Evolutionary conservation across 2,797 vertebrate species (phyloP).

Genomic region (Pitangus sulphuratus): DNA sequence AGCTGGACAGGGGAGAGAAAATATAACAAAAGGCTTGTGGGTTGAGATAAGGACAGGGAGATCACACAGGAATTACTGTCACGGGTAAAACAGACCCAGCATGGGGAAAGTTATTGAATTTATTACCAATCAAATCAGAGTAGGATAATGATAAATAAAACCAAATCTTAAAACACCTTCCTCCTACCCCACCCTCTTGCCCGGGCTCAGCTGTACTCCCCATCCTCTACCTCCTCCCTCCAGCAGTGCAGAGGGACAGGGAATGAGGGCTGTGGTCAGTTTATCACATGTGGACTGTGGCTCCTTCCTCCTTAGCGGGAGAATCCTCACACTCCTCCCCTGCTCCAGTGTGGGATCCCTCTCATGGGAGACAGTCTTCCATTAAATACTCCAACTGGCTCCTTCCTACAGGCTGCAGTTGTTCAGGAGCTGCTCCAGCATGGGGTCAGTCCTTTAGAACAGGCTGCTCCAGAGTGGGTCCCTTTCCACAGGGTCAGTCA

Average conservation of each 20-base stretch:
- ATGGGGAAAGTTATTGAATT: background rate
- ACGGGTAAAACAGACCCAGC: accelerated
- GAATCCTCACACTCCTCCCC: background rate
- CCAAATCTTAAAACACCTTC: background rate
- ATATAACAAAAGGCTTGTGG: accelerated
- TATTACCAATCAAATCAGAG: background rate
- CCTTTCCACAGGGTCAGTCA: background rate
- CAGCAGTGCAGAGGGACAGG: background rate
- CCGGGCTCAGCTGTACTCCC: background rate
- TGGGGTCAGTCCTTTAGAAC: background rate
- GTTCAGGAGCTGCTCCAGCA: background rate
- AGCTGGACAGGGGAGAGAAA: background rate
- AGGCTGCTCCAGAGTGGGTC: background rate
- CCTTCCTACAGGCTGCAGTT: background rate
- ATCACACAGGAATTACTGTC: background rate
- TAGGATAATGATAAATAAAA: background rate
- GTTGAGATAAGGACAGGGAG: accelerated
- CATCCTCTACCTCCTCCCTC: background rate
- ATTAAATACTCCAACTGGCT: background rate
- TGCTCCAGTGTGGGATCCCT: background rate
- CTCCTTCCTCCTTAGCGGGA: background rate
- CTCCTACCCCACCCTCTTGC: background rate
- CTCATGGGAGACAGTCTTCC: background rate
- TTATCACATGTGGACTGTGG: background rate
- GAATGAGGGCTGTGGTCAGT: background rate